Percentiles rank a stretch among this genome's conserved stretches.
Conservation (phyloP, 2,113 vertebrate species). For the Calidris pugnax region DNA sequence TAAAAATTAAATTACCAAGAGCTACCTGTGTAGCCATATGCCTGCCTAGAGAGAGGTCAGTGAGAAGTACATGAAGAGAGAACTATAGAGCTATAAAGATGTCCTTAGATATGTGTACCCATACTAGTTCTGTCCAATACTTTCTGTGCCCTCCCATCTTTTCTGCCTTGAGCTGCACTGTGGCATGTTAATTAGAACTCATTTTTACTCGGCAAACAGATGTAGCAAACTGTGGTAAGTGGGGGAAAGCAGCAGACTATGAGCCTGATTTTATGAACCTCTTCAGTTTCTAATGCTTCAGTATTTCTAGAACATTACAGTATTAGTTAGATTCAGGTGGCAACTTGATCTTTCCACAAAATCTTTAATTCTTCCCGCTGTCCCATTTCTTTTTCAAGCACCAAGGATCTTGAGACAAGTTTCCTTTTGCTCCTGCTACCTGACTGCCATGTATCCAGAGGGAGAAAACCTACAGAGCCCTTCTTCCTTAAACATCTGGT, state of each 20-base stretch:
- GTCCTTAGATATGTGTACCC: background rate
- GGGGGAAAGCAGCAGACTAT: background rate
- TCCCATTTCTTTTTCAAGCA: background rate
- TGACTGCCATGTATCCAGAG: background rate
- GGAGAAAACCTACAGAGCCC: background rate
- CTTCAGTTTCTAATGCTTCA: background rate
- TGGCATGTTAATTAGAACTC: background rate
- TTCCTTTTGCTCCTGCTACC: background rate
- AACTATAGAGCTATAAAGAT: background rate
- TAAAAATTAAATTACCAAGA: background rate
- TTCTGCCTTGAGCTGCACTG: background rate
- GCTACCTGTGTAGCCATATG: background rate
- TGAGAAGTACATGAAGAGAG: background rate
- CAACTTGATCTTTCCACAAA: background rate
- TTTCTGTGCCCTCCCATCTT: background rate
- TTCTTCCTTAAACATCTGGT: background rate
- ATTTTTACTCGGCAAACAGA: background rate
- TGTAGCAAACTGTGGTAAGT: background rate
- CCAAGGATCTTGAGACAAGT: background rate
- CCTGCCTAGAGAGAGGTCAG: background rate
- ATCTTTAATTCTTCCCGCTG: background rate
- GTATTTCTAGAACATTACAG: background rate
- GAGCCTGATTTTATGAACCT: background rate
- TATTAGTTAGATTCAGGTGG: background rate
- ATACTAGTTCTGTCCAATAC: background rate